Percentiles rank a stretch among this genome's conserved stretches.
Evolutionary conservation across 2,797 vertebrate species (phyloP).

Genomic region (Gymnothorax reevesii): DNA sequence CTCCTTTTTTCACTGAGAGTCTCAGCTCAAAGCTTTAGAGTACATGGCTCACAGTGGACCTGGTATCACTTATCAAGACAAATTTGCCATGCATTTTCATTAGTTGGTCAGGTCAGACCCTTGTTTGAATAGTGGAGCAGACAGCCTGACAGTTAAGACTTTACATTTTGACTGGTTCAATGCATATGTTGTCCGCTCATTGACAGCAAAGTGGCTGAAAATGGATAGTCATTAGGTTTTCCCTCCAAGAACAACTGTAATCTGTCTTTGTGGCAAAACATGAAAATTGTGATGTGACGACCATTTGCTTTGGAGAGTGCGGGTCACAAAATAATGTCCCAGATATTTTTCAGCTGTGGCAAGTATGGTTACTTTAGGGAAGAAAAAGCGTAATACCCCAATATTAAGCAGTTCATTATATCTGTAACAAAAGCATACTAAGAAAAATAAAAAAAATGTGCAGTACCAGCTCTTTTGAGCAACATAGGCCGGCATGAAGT

Average conservation of each 20-base stretch:
- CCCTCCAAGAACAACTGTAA: conserved; percentile 23
- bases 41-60: not conserved
- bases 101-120: not conserved
- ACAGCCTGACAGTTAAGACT: not conserved
- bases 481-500: not conserved
- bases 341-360: not conserved
- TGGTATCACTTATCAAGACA: not conserved
- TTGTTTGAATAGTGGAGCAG: not conserved
- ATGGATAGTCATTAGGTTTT: conserved; percentile 1
- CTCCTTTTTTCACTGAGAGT: not conserved
- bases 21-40: not conserved
- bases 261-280: conserved; percentile 5
- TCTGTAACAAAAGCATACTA: not conserved
- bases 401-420: conserved; percentile 5
- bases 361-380: conserved; percentile 6
- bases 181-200: not conserved
- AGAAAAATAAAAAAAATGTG: not conserved
- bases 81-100: not conserved
- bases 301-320: conserved; percentile 34
- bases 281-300: not conserved
- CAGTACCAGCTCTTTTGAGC: not conserved
- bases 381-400: not conserved
- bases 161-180: not conserved
- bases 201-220: not conserved
- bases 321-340: conserved; percentile 21